A percentile compares a stretch with the other conserved stretches of the same genome.
Evolutionary conservation across 1,140 invertebrate genomes (phyloP).

Genomic region (Nasonia vitripennis): DNA sequence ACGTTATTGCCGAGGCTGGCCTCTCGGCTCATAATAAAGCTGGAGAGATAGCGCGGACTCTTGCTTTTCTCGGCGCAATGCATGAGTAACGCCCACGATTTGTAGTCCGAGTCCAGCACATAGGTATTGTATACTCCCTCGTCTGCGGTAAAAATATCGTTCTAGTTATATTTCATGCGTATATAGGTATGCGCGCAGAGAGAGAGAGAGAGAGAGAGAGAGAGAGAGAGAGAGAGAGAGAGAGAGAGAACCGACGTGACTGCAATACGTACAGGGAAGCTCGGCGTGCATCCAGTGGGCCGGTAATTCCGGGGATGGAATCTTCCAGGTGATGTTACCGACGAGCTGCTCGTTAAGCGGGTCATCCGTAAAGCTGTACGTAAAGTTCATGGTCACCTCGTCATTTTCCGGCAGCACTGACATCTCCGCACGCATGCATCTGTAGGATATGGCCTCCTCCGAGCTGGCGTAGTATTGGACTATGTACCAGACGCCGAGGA

Average conservation of each 20-base stretch:
- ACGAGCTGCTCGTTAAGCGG: constrained; percentile 85
- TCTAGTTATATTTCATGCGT: not conserved
- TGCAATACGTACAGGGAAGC: constrained; percentile 81
- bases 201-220: no score
- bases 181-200: no score
- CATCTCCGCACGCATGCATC: constrained; percentile 88
- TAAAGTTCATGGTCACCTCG: constrained; percentile 89
- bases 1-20: constrained; percentile 78
- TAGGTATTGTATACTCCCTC: constrained; percentile 93
- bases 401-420: constrained; percentile 74
- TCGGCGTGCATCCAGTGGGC: constrained; percentile 91
- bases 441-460: constrained; percentile 87
- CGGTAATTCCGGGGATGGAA: constrained; percentile 82
- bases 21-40: constrained; percentile 86
- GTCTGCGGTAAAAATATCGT: constrained; percentile 74
- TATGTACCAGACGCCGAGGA: constrained; percentile 88
- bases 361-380: constrained; percentile 88
- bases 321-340: constrained; percentile 90
- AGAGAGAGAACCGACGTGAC: not conserved
- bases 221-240: no score
- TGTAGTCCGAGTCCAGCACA: constrained; percentile 88
- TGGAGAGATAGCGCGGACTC: constrained; percentile 86
- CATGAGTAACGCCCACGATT: constrained; percentile 86
- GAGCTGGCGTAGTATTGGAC: constrained; percentile 91
- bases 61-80: constrained; percentile 90